A percentile compares a stretch with the other conserved stretches of the same genome.
Evolutionary conservation across 2,113 vertebrate genomes (phyloP).

Genomic region (Saccopteryx leptura): DNA sequence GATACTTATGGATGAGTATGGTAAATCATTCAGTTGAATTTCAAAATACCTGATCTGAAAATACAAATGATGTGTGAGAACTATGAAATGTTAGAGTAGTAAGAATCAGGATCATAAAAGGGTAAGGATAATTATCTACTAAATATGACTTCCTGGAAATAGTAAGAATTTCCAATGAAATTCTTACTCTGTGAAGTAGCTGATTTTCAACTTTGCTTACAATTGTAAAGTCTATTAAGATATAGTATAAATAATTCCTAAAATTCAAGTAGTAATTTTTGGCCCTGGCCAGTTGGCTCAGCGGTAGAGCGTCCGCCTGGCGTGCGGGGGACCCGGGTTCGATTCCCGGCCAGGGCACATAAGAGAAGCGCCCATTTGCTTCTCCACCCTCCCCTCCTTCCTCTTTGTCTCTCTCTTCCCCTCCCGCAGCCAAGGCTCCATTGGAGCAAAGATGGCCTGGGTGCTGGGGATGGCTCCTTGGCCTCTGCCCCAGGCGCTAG

Average conservation of each 20-base stretch:
- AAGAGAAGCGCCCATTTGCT: too few species aligned
- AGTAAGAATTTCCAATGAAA: neutral
- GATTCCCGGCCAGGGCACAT: too few species aligned
- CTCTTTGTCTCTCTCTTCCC: too few species aligned
- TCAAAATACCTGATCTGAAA: neutral
- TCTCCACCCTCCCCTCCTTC: too few species aligned
- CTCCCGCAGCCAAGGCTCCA: too few species aligned
- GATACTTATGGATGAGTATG: neutral
- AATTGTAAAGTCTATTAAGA: neutral
- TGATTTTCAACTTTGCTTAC: conserved; percentile 37
- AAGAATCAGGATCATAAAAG: neutral
- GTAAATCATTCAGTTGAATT: neutral
- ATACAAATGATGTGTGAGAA: neutral
- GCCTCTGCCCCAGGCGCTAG: too few species aligned
- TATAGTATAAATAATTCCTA: neutral
- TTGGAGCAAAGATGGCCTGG: too few species aligned
- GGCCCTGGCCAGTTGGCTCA: too few species aligned
- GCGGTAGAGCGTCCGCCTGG: too few species aligned
- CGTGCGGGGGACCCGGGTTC: too few species aligned
- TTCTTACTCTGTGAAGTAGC: neutral
- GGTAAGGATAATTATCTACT: neutral
- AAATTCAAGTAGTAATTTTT: neutral
- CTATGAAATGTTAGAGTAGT: neutral
- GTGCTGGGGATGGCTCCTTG: too few species aligned
- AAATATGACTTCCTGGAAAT: neutral